Percentiles rank a stretch among this genome's conserved stretches.
Conservation (phyloP, 2,113 vertebrate species). For the Poeciliopsis turrubarensis region DNA sequence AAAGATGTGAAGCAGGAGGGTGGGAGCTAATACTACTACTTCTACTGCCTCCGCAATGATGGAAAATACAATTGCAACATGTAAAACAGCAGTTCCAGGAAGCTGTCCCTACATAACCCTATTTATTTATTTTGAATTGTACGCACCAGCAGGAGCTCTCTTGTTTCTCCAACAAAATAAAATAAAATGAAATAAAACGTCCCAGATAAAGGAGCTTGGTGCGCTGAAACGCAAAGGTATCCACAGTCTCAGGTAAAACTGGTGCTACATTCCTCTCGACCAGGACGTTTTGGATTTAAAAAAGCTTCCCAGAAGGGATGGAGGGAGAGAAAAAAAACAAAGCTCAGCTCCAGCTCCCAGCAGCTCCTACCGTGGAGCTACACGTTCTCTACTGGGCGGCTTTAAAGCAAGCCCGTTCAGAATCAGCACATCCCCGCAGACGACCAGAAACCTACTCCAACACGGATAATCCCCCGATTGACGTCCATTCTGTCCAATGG, state of each 20-base stretch:
- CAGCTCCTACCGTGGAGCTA: slow-evolving; percentile 8
- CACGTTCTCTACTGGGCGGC: slow-evolving; percentile 64
- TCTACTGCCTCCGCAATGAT: slow-evolving; percentile 20
- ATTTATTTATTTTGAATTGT: background rate
- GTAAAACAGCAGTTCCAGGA: slow-evolving; percentile 38
- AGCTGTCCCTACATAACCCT: slow-evolving; percentile 42
- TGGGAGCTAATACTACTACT: slow-evolving; percentile 10
- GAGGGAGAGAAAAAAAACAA: slow-evolving; percentile 16
- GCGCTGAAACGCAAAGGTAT: slow-evolving; percentile 20
- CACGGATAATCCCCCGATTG: slow-evolving; percentile 60
- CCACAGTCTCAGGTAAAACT: slow-evolving; percentile 61
- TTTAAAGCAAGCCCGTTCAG: slow-evolving; percentile 61
- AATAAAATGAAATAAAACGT: slow-evolving; percentile 20
- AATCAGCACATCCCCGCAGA: slow-evolving; percentile 43
- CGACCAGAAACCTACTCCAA: slow-evolving; percentile 67
- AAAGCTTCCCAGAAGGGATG: slow-evolving; percentile 5
- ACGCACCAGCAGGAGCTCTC: slow-evolving; percentile 1
- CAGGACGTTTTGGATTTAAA: slow-evolving; percentile 57
- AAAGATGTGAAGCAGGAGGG: slow-evolving; percentile 8
- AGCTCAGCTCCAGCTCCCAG: slow-evolving; percentile 16
- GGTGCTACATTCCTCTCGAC: slow-evolving; percentile 57
- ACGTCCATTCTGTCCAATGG: slow-evolving; percentile 63
- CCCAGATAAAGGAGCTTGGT: slow-evolving; percentile 8
- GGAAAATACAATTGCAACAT: slow-evolving; percentile 61
- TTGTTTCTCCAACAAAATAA: background rate